phyloP scores from a whole-genome alignment of 2,797 vertebrate species.

The Xenentodon cancila region DNA sequence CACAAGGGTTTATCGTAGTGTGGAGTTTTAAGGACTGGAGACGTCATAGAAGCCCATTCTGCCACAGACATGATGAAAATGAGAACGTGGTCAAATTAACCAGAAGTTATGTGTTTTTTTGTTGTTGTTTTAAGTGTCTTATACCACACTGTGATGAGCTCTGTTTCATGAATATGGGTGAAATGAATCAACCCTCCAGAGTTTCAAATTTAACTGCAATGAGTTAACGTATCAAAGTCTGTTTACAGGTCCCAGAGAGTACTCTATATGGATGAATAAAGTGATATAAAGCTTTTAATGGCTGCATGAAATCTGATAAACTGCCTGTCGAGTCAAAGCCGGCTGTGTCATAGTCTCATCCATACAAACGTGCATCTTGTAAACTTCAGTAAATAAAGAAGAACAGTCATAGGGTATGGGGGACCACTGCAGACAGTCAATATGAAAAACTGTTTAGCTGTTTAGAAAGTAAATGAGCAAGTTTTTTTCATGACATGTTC shows the following conservation, averaged over 20 bases:
- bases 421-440: no score
- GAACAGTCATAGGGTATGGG: neutral
- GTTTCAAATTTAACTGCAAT: conserved; percentile 3
- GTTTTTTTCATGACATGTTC: no score
- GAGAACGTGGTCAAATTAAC: conserved; percentile 1
- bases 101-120: neutral
- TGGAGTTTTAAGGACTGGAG: conserved; percentile 15
- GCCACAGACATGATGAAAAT: neutral
- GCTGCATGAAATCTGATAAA: conserved; percentile 18
- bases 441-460: no score
- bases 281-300: conserved; percentile 4
- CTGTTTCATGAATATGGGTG: neutral
- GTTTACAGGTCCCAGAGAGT: conserved; percentile 6
- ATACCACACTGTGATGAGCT: neutral
- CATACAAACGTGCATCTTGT: neutral
- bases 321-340: conserved; percentile 6
- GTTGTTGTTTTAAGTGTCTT: neutral
- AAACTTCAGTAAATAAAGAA: neutral
- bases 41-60: neutral
- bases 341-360: neutral
- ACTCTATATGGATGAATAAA: conserved; percentile 6
- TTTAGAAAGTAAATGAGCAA: no score
- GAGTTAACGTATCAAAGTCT: conserved; percentile 25
- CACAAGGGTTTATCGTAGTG: conserved; percentile 24
- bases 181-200: neutral